Evolutionary conservation across 2,113 vertebrate genomes (phyloP), one percentile per base, ranked within the genome.

Genomic region (Oreocharis arfaki): DNA sequence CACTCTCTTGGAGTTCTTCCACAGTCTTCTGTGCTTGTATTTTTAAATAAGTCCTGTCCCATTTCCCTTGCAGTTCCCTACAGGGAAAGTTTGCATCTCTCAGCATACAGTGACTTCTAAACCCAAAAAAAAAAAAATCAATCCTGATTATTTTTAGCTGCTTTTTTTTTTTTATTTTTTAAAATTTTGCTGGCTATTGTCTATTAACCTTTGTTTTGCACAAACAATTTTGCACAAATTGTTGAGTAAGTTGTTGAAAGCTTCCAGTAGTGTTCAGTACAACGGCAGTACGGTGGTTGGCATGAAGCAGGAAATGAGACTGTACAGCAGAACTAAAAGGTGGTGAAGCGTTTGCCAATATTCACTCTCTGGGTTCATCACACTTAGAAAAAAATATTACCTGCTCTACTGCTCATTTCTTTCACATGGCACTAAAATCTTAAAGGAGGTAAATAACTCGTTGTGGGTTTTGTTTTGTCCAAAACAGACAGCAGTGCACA

Each of bases 1-100:
- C 87, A 53, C 49, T 84, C 10, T 93, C 80, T 91, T 97, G 92
- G 92, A 93, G 86, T 77, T 91, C 64, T 93, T 95, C 91, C 90
- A 84, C 70, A 55, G 46, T 65, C 55, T 76, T 97, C 96, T 90
- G 53, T 89, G 49, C 57, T 82, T 55, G 87, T 52, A 27, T 96
- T 97, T 96, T 87, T 92, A 86, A 91, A n/a, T 69, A 80, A 91
- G 50, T 55, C 16, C 13, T 74, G 63, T 95, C 39, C 69, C 32
- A 44, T 63, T 32, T 17, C 35, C n/a, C 18, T 32, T 63, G n/a
- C 55, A 83, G 47, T 33, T 69, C 18, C 26, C 47, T 24, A 13
- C 12, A 49, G n/a, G 67, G 69, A 89, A 83, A 50, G 82, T 63
- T 32, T 69, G 28, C 18, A 80, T 63, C 27, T 90, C 67, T 67